Evolutionary conservation across 1,140 invertebrate species (phyloP).

Genomic region (Pteromalus puparum): DNA sequence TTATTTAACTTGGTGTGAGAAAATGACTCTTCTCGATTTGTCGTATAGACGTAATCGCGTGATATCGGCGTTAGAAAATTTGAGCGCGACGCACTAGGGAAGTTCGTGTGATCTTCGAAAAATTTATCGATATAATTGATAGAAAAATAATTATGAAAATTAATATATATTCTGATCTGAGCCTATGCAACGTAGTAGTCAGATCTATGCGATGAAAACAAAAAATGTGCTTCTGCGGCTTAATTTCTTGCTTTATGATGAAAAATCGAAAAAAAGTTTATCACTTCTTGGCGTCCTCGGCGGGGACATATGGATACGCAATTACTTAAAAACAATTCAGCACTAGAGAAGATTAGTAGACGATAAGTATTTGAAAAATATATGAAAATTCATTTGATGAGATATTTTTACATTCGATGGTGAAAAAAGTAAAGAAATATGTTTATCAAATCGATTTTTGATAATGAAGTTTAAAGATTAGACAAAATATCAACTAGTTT

Average conservation of each 20-base stretch:
- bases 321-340: neutral
- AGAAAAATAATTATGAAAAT: neutral
- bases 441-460: slow-evolving; percentile 37
- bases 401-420: neutral
- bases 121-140: neutral
- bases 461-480: neutral
- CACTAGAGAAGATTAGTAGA: neutral
- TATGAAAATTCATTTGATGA: neutral
- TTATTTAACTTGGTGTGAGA: slow-evolving; percentile 14
- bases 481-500: neutral
- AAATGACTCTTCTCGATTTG: neutral
- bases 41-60: neutral
- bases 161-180: neutral
- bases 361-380: neutral
- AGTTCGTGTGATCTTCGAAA: neutral
- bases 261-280: neutral
- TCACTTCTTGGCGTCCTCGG: neutral
- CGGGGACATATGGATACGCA: neutral
- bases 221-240: neutral
- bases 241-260: neutral
- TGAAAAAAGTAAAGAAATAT: neutral
- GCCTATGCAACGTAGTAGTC: neutral
- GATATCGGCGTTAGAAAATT: neutral
- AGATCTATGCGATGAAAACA: neutral
- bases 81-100: neutral